A percentile compares a stretch with the other conserved stretches of the same genome.
Conservation (phyloP, 1,140 invertebrate genomes). For the Amphibalanus amphitrite region DNA sequence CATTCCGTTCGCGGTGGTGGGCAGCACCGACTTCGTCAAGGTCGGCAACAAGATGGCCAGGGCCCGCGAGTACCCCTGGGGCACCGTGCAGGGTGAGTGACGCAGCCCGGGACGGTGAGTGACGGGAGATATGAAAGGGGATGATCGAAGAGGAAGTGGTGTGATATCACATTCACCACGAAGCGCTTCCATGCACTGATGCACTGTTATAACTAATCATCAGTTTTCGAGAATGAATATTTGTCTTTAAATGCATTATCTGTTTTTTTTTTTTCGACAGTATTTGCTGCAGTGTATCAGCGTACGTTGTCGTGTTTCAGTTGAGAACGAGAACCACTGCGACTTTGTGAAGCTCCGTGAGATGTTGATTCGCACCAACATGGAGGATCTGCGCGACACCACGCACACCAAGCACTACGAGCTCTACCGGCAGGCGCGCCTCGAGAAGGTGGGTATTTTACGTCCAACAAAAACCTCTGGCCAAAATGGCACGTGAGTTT, state of each 20-base stretch:
- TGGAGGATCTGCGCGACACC: constrained; percentile 97
- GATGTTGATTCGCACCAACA: constrained; percentile 95
- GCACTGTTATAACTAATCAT: too few relatives aligned
- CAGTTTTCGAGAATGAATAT: too few relatives aligned
- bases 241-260: too few relatives aligned
- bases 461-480: too few relatives aligned
- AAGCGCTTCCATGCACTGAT: too few relatives aligned
- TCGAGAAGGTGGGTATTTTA: constrained; percentile 56
- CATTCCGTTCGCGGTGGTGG: constrained; percentile 95
- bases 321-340: constrained; percentile 97
- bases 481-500: too few relatives aligned
- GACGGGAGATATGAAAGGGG: constrained; percentile 2
- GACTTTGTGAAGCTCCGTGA: constrained; percentile 97
- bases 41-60: constrained; percentile 91
- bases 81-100: constrained; percentile 79
- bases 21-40: constrained; percentile 93
- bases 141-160: constrained; percentile 5
- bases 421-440: constrained; percentile 79
- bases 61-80: constrained; percentile 97
- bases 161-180: too few relatives aligned
- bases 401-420: constrained; percentile 94
- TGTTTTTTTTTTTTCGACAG: too few relatives aligned
- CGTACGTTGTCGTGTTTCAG: constrained; percentile 34
- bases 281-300: too few relatives aligned
- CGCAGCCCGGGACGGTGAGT: constrained; percentile 6